Base-by-base conservation (phyloP, 2,113 vertebrate genomes). In the Semnornis frantzii region DNA sequence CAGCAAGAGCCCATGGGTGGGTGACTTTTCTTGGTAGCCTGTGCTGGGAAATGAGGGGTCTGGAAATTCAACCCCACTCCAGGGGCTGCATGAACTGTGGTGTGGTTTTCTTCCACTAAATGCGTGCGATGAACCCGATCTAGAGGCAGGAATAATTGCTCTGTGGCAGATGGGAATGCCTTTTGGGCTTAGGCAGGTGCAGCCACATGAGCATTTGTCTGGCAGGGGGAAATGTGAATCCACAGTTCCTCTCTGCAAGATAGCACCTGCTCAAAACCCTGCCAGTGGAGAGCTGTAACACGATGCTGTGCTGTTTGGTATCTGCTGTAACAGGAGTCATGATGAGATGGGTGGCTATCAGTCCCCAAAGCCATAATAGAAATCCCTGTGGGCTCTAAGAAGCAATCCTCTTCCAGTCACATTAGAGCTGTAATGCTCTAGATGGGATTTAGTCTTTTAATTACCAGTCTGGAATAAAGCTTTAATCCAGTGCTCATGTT, bases 381-480 rank as follows among this genome's bases (percentile, higher is more conserved):
- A 95, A 92, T 94, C 76, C 37, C 74, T 42, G 19, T 9, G 55
- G 74, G 46, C 65, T 95, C 50, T 95, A 94, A 97, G 93, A 78
- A 95, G 85, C 91, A 96, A 96, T 97, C 78, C 81, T 96, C 87
- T 90, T 97, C 89, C 94, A 94, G 31, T 77, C 65, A 25, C 89
- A 76, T 95, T 96, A 95, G 48, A 91, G 93, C 57, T 86, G 71
- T 96, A 97, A 97, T 94, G 65, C 57, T 81, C 30, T 82, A 77
- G 68, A 95, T 89, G 78, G 63, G 90, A 95, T 96, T 97, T 96
- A 93, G 87, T 71, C 74, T 96, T 97, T 97, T 97, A 98, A 97
- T 98, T 97, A 95, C n/a, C 77, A 93, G 58, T 52, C 58, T 82
- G 15, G 69, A 88, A 92, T 86, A 91, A 85, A 88, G 75, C 70